Evolutionary conservation across 1,140 invertebrate genomes (phyloP).

Genomic region (Orius insidiosus): DNA sequence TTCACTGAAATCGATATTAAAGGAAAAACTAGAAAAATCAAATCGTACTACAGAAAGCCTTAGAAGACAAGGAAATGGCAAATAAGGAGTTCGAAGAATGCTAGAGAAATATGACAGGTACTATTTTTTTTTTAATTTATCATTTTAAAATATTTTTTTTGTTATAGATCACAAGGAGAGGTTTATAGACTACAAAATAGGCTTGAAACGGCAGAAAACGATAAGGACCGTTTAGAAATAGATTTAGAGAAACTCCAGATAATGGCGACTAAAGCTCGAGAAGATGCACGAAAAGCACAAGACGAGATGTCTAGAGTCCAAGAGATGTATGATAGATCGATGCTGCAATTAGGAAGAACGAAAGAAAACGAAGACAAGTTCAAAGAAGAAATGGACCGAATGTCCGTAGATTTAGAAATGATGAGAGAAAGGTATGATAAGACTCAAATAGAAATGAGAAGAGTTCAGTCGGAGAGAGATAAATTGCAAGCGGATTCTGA

Average conservation of each 20-base stretch:
- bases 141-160: too few species aligned
- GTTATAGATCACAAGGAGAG: conserved; percentile 63
- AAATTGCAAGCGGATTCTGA: conserved; percentile 69
- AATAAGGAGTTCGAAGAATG: conserved; percentile 84
- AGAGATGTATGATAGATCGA: conserved; percentile 71
- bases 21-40: conserved; percentile 77
- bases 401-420: conserved; percentile 63
- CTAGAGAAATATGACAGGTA: conserved; percentile 86
- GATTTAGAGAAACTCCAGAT: conserved; percentile 73
- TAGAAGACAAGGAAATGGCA: conserved; percentile 72
- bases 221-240: conserved; percentile 65
- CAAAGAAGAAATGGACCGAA: conserved; percentile 66
- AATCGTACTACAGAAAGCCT: conserved; percentile 55
- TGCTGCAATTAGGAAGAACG: conserved; percentile 61
- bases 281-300: conserved; percentile 69
- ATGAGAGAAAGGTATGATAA: conserved; percentile 80
- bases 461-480: conserved; percentile 68
- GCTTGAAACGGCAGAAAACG: conserved; percentile 67
- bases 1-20: conserved; percentile 70
- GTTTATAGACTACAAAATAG: conserved; percentile 73
- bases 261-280: conserved; percentile 57
- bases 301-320: conserved; percentile 67
- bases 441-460: conserved; percentile 61
- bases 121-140: conserved; percentile 19
- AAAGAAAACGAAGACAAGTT: conserved; percentile 84